Evolutionary conservation across 2,888 invertebrate genomes (phyloP).

Genomic region (Zelleria hepariella): DNA sequence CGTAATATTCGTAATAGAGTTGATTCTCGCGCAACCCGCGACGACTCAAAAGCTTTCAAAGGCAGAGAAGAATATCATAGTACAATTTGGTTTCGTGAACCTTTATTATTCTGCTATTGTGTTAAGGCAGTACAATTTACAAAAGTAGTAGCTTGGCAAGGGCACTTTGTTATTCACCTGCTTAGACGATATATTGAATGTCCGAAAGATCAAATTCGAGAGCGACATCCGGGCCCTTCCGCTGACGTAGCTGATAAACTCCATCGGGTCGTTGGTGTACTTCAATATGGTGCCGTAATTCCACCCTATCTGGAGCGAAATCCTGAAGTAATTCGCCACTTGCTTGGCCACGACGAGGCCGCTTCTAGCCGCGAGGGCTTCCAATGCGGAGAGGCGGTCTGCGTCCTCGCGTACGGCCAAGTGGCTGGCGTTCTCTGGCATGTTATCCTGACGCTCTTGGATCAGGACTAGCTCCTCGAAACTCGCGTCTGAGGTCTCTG

Average conservation of each 20-base stretch:
- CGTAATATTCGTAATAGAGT: no score
- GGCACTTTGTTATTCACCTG: conserved; percentile 47
- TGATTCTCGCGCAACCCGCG: no score
- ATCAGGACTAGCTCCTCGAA: conserved; percentile 64
- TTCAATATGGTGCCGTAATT: conserved; percentile 56
- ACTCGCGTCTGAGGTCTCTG: conserved; percentile 57
- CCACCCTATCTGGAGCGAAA: conserved; percentile 63
- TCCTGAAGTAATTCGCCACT: conserved; percentile 57
- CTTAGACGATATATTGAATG: conserved; percentile 56
- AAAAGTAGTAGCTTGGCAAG: conserved; percentile 3
- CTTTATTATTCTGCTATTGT: not conserved
- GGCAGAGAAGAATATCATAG: no score
- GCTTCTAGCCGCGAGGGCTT: conserved; percentile 52
- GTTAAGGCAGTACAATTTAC: not conserved
- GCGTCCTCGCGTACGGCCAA: conserved; percentile 58
- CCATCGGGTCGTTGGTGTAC: conserved; percentile 52
- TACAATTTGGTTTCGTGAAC: no score
- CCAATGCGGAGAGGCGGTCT: conserved; percentile 52
- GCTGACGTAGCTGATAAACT: conserved; percentile 61
- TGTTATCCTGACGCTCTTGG: conserved; percentile 50
- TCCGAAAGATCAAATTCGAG: conserved; percentile 60
- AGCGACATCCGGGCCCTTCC: conserved; percentile 59
- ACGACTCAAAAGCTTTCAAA: no score
- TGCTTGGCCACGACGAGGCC: conserved; percentile 52
- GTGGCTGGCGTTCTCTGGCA: conserved; percentile 35